Conservation (phyloP, 2,113 vertebrate species). For the Erythrocebus patas region DNA sequence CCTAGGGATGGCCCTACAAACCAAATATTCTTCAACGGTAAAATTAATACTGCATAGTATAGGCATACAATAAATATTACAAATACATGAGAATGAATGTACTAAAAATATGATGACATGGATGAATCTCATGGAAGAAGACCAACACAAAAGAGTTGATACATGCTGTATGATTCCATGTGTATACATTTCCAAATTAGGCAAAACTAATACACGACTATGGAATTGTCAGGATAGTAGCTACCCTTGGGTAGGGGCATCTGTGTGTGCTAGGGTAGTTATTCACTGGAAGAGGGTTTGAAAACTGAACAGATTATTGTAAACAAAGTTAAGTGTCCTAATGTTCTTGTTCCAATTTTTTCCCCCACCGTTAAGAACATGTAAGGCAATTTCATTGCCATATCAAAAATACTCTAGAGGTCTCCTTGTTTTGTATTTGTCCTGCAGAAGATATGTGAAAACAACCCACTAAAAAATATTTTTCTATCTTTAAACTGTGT, state of each 20-base stretch:
- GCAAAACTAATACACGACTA: not conserved
- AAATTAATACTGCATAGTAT: not conserved
- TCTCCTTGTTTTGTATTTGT: not conserved
- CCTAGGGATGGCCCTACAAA: not conserved
- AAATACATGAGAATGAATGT: not conserved
- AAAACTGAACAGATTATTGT: slow-evolving; percentile 10
- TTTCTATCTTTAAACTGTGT: not conserved
- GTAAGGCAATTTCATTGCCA: not conserved
- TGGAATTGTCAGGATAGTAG: not conserved
- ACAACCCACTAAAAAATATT: not conserved
- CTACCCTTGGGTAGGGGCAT: not conserved
- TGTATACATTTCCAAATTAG: not conserved
- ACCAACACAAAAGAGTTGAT: not conserved
- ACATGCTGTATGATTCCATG: not conserved
- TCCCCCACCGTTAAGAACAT: not conserved
- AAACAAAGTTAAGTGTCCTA: not conserved
- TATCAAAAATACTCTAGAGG: slow-evolving; percentile 11
- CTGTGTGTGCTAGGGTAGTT: not conserved
- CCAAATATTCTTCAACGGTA: not conserved
- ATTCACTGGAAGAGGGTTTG: not conserved
- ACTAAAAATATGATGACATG: not conserved
- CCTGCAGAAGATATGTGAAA: not conserved
- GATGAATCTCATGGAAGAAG: not conserved
- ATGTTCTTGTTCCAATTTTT: not conserved
- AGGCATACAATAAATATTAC: not conserved